Evolutionary conservation across 1,140 invertebrate species (phyloP), one percentile per base, ranked within the genome.

Genomic region (Neodiprion lecontei): DNA sequence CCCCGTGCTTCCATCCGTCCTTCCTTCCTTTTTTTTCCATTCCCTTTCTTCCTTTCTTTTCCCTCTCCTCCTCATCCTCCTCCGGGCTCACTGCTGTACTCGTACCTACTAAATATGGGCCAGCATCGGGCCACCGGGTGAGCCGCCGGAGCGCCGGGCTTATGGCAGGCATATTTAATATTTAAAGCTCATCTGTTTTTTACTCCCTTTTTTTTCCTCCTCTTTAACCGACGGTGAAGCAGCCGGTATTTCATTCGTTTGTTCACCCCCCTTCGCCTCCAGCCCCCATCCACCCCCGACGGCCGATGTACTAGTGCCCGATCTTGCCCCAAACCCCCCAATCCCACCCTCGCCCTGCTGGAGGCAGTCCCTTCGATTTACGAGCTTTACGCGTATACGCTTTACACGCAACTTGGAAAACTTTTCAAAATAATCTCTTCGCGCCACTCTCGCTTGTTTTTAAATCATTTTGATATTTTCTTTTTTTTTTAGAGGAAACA

Each of bases 21-120:
- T 73, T 67, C 71, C 53, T 73, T 75, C 67, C 65, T 69, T 72
- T 71, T 68, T 68, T 70, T 65, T 70, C 72, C 65, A 72, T 68
- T 67, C 76, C 74, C 12, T 79, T 72, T 75, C 73, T 81, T 81
- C 79, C 78, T 74, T 74, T 74, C 75, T 74, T 28, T 48, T 69
- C 14, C 50, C 50, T 28, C 11, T 50, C 68, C 11, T 9, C n/a
- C 7, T 17, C 9, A 48, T 61, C 73, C 73, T 75, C 65, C 75
- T 72, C 74, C 75, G 72, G 12, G 9, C 50, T 21, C 12, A 21
- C 17, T 21, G 17, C 17, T 21, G 17, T 21, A 21, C 17, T 21
- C 17, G 17, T 21, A 21, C 17, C 53, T 68, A 17, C 67, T 21
- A 68, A 68, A 68, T 68, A 68, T 68, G 17, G 28, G 17, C 28